Evolutionary conservation across 2,797 vertebrate species (phyloP), one percentile per base, ranked within the genome.

Genomic region (Chaunax sp.): DNA sequence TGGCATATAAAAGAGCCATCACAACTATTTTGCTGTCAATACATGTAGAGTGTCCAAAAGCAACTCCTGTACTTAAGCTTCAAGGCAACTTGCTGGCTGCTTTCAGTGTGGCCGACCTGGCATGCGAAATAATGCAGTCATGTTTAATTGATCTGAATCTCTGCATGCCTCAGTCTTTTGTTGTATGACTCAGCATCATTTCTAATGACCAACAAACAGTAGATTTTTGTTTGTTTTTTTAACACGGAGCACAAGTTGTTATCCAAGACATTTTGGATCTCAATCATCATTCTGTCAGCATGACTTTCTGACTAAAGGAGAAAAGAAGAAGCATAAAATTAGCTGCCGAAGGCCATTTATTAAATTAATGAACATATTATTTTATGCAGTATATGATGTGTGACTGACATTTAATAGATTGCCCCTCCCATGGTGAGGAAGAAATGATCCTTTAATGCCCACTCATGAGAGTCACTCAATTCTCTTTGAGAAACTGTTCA

Each of bases 121-220:
- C 56, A 72, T 28, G 51, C 79, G 37, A 60, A 75, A 72, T 62
- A 78, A 68, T 63, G 78, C 38, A 37, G 55, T 71, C 66, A 82
- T 84, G 76, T 84, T 87, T 89, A 83, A 88, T 84, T 79, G 57
- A 88, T 73, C 46, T 50, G 8, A 73, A 85, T 80, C 64, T 78
- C 65, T 67, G 67, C 75, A 54, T n/a, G 16, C 50, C 43, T 61
- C 62, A 43, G 18, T 73, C 38, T 47, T 49, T n/a, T 33, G n/a
- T 11, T 23, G 26, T 19, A 1, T 41, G 55, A 10, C 20, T 82
- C 79, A 75, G 67, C 49, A 1, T 69, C 82, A 64, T 80, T 83
- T 64, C 35, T 46, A 64, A 63, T 62, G 62, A 25, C 37, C 26
- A 28, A 13, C 41, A 53, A 41, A 51, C 37, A 0, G 18, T 6